Conservation (phyloP, 2,888 invertebrate genomes). For the Oscheius sp. region DNA sequence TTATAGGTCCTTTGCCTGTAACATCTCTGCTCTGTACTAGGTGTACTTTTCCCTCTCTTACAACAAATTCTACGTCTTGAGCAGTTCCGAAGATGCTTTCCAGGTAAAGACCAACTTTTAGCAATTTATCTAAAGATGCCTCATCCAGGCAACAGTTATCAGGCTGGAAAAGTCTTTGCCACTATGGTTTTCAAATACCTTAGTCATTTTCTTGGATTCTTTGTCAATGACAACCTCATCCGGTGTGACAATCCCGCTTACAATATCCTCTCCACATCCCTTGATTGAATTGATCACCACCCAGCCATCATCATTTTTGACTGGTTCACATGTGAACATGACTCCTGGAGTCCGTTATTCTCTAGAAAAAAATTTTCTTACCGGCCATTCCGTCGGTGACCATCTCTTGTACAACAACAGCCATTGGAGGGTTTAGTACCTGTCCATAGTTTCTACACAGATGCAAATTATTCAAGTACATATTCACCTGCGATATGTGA, state of each 20-base stretch:
- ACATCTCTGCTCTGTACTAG: conserved; percentile 71
- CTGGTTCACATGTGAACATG: conserved; percentile 85
- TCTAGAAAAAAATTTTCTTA: conserved; percentile 26
- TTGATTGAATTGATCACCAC: conserved; percentile 84
- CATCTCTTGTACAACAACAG: conserved; percentile 85
- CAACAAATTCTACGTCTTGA: conserved; percentile 86
- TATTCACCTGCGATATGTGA: conserved; percentile 80
- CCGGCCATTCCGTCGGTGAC: conserved; percentile 79
- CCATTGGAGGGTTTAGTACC: conserved; percentile 81
- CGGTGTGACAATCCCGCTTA: conserved; percentile 84
- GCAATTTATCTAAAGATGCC: conserved; percentile 74
- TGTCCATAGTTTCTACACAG: conserved; percentile 82
- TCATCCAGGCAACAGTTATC: conserved; percentile 46
- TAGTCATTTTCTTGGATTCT: conserved; percentile 5
- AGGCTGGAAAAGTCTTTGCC: conserved; percentile 31
- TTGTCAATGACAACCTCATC: conserved; percentile 75
- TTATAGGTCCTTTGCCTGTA: conserved; percentile 39
- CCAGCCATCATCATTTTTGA: conserved; percentile 80
- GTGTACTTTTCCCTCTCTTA: conserved; percentile 77
- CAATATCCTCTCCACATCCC: conserved; percentile 87
- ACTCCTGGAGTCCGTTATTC: conserved; percentile 80
- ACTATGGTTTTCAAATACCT: not conserved
- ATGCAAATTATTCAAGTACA: conserved; percentile 23
- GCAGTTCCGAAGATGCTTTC: conserved; percentile 81
- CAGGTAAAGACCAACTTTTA: conserved; percentile 78